Base-by-base conservation (phyloP, 2,113 vertebrate genomes). In the Onychostoma macrolepis region DNA sequence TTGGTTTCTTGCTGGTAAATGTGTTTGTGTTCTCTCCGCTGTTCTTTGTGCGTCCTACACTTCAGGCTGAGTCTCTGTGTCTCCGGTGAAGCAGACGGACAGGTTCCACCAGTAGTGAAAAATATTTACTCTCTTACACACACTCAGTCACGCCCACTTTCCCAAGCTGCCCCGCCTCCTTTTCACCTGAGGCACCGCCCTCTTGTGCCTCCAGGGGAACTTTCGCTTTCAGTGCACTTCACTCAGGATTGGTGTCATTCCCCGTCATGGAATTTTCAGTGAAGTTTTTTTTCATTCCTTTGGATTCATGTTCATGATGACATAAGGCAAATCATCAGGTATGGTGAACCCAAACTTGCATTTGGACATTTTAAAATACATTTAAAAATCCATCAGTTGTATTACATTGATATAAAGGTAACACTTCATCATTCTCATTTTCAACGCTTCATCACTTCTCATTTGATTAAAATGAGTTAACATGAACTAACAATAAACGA, bases 61-160 rank as follows among this genome's bases (percentile, higher is more conserved):
- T 76, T 75, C 76, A 85, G 67, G 53, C 85, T 80, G 83, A 69
- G 71, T 56, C 69, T 38, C 48, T 43, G 30, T 76, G 33, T 26
- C 30, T 83, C 72, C 10, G 67, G 71, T 71, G 84, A 89, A 88
- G 89, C 80, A 88, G 89, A 80, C 84, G 36, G 84, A 88, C 89
- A 88, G 89, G 89, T 89, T 89, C 80, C 86, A 86, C 89, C 81
- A 88, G 86, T 76, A n/a, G 84, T 84, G 74, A 82, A 84, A 89
- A 88, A 89, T 89, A 88, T 89, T 89, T 89, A 89, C 89, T 85
- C 86, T 85, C 48, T 48, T 83, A 84, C 41, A 71, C 65, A 58
- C 81, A 86, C 72, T n/a, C 82, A 61, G 83, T 50, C 72, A 69
- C 72, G 81, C 88, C 86, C 26, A 48, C 78, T 76, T 80, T 77